Evolutionary conservation across 2,113 vertebrate genomes (phyloP), one percentile per base, ranked within the genome.

Genomic region (Colius striatus): DNA sequence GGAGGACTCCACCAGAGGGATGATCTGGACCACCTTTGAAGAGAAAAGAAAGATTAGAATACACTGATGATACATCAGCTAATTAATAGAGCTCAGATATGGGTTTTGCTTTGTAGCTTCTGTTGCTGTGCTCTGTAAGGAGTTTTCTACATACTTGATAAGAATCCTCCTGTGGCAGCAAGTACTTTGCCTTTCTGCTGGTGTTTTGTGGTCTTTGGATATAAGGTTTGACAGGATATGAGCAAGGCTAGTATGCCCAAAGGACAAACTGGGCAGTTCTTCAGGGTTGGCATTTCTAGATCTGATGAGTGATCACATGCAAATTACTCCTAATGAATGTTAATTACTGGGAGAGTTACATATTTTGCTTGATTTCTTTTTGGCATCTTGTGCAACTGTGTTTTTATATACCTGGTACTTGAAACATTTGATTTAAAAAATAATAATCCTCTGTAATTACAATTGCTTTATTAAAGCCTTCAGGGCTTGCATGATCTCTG

Each of bases 381-480:
- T 96, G 96, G 91, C 91, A 94, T 53, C 65, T 90, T 81, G 65
- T 68, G 61, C 57, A 84, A 87, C 53, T 45, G 17, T 96, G 91
- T 84, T 90, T 90, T 90, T 93, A 60, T 65, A 67, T 93, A 81
- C 45, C 57, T 84, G 38, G 14, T 93, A 81, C 89, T 90, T 96
- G 86, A 93, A 87, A 81, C 0, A 0, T 65, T 95, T 96, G 89
- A 81, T 94, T 93, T 74, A 16, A 92, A 96, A 93, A 88, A 83
- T 62, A 93, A 86, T 62, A 87, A 84, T 86, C 86, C 41, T 61
- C 72, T 95, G 65, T 95, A 96, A 96, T 96, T 95, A 91, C 50
- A 81, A 84, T 89, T 80, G 77, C 73, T 87, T 92, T 89, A 94
- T 94, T 95, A 92, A 97, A 89, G 77, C 84, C 94, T 97, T 89